Percentiles rank a stretch among this genome's conserved stretches.
phyloP scores from a whole-genome alignment of 2,113 vertebrate species.

The Emydura subglobosa region DNA sequence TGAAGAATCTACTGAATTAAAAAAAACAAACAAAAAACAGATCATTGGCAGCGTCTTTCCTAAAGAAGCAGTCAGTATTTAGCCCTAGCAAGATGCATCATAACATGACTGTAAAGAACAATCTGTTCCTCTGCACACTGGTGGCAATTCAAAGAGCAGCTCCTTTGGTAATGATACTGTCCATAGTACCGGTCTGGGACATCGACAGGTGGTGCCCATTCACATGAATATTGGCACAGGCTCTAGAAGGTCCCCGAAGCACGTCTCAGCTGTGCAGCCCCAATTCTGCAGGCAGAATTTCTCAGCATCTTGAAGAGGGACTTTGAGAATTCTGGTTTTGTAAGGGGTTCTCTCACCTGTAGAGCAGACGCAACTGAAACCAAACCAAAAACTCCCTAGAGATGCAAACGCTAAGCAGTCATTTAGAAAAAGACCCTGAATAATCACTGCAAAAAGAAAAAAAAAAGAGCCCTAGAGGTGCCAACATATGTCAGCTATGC shows the following conservation, averaged over 20 bases:
- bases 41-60: fast-evolving
- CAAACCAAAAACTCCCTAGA: neutral
- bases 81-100: neutral
- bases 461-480: neutral
- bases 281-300: neutral
- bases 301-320: neutral
- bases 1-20: constrained; percentile 75
- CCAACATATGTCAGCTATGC: neutral
- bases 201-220: neutral
- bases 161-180: neutral
- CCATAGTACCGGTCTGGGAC: neutral
- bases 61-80: neutral
- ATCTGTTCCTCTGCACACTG: neutral
- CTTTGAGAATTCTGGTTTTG: neutral
- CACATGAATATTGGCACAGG: neutral
- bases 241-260: neutral
- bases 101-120: neutral
- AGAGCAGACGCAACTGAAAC: neutral
- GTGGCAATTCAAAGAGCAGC: neutral
- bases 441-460: neutral
- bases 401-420: neutral
- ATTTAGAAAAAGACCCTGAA: neutral
- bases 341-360: neutral
- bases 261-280: neutral
- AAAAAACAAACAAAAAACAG: neutral